Evolutionary conservation across 1,140 invertebrate genomes (phyloP), one percentile per base, ranked within the genome.

Genomic region (Heliconius eleuchia): DNA sequence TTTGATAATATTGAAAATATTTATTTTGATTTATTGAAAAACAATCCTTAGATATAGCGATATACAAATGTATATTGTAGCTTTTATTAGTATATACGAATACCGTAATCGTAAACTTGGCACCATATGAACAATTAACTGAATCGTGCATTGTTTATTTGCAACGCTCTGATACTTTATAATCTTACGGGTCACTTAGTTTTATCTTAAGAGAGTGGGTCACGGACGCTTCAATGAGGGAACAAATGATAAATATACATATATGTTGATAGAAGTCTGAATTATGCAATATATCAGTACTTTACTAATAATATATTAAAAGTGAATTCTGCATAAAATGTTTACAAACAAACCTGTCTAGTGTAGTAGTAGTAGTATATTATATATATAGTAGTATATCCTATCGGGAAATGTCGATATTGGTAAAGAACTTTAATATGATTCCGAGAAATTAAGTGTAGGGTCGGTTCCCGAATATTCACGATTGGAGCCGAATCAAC

Each of bases 31-130:
- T n/a, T 57, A n/a, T n/a, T 57, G 8, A 66, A 11, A 27, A 66
- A 30, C 27, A 11, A 6, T 60, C 27, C 9, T 23, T 60, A 60
- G 3, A 60, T 16, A 23, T 60, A 13, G n/a, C 23, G 9, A 16
- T 27, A 16, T 66, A 30, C 16, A 66, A 30, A 66, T 66, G 60
- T 66, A 66, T 27, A 66, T 4, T 5, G 60, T 30, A 66, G 60
- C 23, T 66, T 66, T 30, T 78, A 77, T 82, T 78, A 71, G 75
- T 81, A 82, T 81, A 81, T 81, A 77, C 55, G 5, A 34, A 74
- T 81, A 76, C 52, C 55, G 30, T 73, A 70, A 77, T 66, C 76
- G 79, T 81, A 83, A 81, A 83, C 83, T 83, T 83, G 83, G 83
- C 83, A 84, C 60, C 75, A 42, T 39, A 78, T 74, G 76, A 72